These are phyloP conservation scores for Momotus momota DNA, from an alignment of 2,797 vertebrate genomes.

Conservation along the genomic window DNA sequence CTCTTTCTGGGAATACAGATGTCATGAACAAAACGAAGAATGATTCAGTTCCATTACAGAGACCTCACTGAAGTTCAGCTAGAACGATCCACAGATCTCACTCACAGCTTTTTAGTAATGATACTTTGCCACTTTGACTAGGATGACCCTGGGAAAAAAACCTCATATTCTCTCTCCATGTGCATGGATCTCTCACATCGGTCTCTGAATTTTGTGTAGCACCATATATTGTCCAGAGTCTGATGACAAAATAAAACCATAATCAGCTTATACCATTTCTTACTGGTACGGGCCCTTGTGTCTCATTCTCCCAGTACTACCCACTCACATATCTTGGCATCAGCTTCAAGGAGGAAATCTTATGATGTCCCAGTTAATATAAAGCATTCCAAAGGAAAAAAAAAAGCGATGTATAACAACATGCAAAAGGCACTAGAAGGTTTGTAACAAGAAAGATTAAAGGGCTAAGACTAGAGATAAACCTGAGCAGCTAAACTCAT, in stretches of 20 bases:
- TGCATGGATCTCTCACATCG: neutral
- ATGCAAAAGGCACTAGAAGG: neutral
- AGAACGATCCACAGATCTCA: neutral
- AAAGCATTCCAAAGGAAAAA: neutral
- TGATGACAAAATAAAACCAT: neutral
- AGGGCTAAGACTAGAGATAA: neutral
- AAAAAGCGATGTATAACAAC: neutral
- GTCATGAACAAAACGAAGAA: accelerated
- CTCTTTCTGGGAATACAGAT: neutral
- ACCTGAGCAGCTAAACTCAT: neutral
- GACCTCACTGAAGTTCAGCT: neutral
- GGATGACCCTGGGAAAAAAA: neutral
- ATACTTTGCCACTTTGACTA: neutral
- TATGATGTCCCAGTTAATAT: neutral
- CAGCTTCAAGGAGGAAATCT: neutral
- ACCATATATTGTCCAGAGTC: neutral
- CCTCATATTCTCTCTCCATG: accelerated
- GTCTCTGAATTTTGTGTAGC: neutral
- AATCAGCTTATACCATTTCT: neutral
- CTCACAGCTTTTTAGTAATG: neutral
- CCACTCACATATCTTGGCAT: neutral
- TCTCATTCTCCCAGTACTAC: neutral
- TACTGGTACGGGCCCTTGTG: neutral
- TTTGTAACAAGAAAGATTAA: neutral
- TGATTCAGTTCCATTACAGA: neutral